Conservation (phyloP, 1,140 invertebrate genomes). For the Penaeus indicus region DNA sequence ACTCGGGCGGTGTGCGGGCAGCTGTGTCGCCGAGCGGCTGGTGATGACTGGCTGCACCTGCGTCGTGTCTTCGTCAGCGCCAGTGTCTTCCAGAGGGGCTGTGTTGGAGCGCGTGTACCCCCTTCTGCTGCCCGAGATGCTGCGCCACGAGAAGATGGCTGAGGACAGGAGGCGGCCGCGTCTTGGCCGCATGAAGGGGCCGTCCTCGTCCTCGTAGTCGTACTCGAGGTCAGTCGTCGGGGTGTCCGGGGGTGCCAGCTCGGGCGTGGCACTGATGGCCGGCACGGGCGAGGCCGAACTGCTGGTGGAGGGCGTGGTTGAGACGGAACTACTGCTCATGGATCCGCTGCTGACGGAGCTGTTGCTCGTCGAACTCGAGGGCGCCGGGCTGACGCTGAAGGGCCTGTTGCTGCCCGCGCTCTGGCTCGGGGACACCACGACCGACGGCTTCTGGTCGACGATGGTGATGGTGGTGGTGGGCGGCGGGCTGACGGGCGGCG, state of each 20-base stretch:
- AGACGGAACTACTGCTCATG: conserved; percentile 54
- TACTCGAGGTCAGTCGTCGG: conserved; percentile 61
- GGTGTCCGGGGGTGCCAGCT: conserved; percentile 12
- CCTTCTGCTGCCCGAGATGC: conserved; percentile 58
- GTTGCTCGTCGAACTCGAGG: conserved; percentile 46
- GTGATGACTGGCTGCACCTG: conserved; percentile 49
- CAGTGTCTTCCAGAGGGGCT: conserved; percentile 64
- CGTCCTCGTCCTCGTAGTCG: conserved; percentile 61
- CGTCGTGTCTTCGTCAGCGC: conserved; percentile 40
- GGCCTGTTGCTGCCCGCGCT: conserved; percentile 41
- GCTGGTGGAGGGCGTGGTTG: conserved; percentile 58
- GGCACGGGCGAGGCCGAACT: conserved; percentile 63
- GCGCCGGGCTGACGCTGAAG: conserved; percentile 56
- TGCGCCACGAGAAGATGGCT: conserved; percentile 65
- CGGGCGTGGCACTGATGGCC: conserved; percentile 23
- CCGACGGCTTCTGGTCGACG: conserved; percentile 38
- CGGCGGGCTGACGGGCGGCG: conserved; percentile 41
- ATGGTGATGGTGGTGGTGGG: conserved; percentile 56
- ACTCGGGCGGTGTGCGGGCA: conserved; percentile 38
- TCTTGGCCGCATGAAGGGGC: conserved; percentile 59
- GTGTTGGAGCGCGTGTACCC: conserved; percentile 64
- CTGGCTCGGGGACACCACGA: conserved; percentile 49
- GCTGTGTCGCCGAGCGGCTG: conserved; percentile 63
- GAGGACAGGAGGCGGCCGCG: conserved; percentile 64
- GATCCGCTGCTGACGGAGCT: conserved; percentile 56